Conservation (phyloP, 1,140 invertebrate species). For the Prorops nasuta region DNA sequence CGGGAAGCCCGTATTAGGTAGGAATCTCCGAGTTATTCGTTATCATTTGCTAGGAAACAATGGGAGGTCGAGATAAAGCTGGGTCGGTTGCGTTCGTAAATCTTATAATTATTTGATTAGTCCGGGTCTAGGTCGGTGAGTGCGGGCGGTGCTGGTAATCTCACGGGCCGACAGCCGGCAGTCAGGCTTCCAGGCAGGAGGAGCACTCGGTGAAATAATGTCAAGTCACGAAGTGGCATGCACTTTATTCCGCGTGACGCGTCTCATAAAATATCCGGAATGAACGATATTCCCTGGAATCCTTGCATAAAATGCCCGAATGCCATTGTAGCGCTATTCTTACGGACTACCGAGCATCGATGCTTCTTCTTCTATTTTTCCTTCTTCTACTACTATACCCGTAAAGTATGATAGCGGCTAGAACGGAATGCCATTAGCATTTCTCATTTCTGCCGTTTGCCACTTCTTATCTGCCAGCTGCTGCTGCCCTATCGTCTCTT, state of each 20-base stretch:
- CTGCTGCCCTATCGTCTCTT: conserved; percentile 1
- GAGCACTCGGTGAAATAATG: no score
- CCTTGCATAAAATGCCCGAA: conserved; percentile 27
- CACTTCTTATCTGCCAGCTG: conserved; percentile 24
- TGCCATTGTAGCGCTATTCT: conserved; percentile 11
- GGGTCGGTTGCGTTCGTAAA: no score
- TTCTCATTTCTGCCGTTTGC: conserved; percentile 35
- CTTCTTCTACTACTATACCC: conserved; percentile 3
- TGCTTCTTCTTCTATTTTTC: conserved; percentile 2
- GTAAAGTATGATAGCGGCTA: conserved; percentile 34
- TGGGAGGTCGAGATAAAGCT: no score
- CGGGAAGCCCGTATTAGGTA: no score
- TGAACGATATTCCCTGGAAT: conserved; percentile 22
- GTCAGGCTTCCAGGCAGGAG: no score
- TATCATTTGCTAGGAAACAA: no score
- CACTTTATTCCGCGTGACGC: conserved; percentile 23
- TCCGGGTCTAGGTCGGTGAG: no score
- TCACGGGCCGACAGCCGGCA: no score
- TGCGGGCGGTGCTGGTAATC: no score
- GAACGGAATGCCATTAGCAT: conserved; percentile 38
- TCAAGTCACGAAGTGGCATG: no score
- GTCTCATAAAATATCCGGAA: conserved; percentile 32
- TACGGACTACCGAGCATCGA: conserved; percentile 21
- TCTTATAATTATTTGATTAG: no score
- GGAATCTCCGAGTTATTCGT: no score